phyloP scores from a whole-genome alignment of 2,113 vertebrate species.

The Coryphaenoides rupestris region DNA sequence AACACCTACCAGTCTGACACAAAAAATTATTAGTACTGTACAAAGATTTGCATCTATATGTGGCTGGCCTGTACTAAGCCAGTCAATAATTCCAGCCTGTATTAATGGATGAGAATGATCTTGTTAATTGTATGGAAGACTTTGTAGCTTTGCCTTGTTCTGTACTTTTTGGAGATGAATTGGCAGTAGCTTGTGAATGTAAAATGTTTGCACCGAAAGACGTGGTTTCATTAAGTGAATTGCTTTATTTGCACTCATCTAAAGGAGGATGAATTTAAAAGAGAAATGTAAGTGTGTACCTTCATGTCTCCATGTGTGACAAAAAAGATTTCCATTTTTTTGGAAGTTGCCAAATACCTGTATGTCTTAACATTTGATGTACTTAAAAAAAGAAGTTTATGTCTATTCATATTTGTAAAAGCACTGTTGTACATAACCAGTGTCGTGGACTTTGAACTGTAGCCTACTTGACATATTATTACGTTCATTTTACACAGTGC shows the following conservation, averaged over 20 bases:
- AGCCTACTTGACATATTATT: conserved; percentile 32
- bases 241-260: conserved; percentile 63
- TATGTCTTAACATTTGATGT: conserved; percentile 22
- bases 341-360: not conserved
- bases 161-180: conserved; percentile 33
- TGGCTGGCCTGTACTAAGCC: not conserved
- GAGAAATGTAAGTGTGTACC: conserved; percentile 33
- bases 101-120: conserved; percentile 13
- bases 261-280: conserved; percentile 27
- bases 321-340: conserved; percentile 9
- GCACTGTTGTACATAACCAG: conserved; percentile 17
- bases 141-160: conserved; percentile 29
- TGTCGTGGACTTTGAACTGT: conserved; percentile 48
- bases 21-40: not conserved
- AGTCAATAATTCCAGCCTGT: conserved; percentile 26
- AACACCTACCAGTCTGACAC: not conserved
- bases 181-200: conserved; percentile 37
- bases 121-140: conserved; percentile 13
- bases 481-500: conserved; percentile 33
- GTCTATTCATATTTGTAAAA: conserved; percentile 39
- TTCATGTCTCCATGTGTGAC: conserved; percentile 9
- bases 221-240: conserved; percentile 12
- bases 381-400: conserved; percentile 16
- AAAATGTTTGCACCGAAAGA: conserved; percentile 29
- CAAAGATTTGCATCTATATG: not conserved